These are phyloP conservation scores for Aphelinus atriplicis DNA, from an alignment of 1,140 invertebrate species.

Conservation along the genomic window DNA sequence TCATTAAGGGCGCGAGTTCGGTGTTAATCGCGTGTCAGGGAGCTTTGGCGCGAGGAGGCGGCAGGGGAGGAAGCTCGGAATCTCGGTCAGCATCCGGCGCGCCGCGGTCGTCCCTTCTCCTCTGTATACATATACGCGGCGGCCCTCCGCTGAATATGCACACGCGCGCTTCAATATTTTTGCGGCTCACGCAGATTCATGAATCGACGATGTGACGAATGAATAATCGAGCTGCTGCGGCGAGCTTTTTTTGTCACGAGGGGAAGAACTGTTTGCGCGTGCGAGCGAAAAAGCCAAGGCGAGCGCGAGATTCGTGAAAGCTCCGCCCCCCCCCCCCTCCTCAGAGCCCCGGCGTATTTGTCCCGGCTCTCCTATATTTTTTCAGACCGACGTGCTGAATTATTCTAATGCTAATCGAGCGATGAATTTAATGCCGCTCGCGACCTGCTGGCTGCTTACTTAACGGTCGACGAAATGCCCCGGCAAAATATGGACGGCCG, in stretches of 20 bases:
- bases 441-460: no score
- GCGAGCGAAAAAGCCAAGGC: slow-evolving; percentile 27
- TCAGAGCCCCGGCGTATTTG: no score
- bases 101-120: background rate
- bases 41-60: no score
- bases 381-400: no score
- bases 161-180: slow-evolving; percentile 47
- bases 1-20: no score
- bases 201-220: slow-evolving; percentile 38
- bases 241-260: slow-evolving; percentile 4
- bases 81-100: slow-evolving; percentile 13
- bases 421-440: no score
- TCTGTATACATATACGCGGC: no score
- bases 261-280: background rate
- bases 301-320: background rate
- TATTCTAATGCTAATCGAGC: no score
- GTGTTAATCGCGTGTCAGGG: no score
- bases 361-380: no score
- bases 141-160: slow-evolving; percentile 10
- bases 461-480: no score
- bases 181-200: slow-evolving; percentile 38
- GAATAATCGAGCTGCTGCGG: slow-evolving; percentile 37
- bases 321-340: background rate
- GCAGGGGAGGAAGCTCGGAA: background rate
- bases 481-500: no score